Conservation (phyloP, 2,113 vertebrate species). For the Ciconia maguari region DNA sequence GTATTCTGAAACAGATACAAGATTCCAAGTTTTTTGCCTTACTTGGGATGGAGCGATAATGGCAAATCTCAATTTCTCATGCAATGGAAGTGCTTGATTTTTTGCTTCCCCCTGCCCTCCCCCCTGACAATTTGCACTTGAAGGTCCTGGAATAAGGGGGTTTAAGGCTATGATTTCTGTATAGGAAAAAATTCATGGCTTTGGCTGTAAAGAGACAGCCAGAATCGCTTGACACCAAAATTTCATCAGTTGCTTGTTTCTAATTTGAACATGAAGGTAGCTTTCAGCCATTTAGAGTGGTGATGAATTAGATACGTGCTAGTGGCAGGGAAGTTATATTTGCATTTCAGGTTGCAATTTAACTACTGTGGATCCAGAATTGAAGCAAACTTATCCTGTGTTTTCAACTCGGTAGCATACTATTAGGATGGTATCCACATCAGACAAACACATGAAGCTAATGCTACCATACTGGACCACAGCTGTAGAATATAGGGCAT, state of each 20-base stretch:
- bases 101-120: background rate
- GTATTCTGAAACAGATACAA: background rate
- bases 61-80: background rate
- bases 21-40: background rate
- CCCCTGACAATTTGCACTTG: fast-evolving
- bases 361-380: background rate
- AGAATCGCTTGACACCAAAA: background rate
- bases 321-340: background rate
- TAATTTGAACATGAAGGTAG: background rate
- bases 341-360: background rate
- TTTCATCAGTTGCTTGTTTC: background rate
- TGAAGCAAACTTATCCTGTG: background rate
- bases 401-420: background rate
- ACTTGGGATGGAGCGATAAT: background rate
- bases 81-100: background rate
- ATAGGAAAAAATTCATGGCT: background rate
- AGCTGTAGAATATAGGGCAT: background rate
- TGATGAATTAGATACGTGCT: background rate
- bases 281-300: background rate
- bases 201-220: background rate
- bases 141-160: background rate
- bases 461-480: background rate
- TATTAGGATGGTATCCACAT: background rate
- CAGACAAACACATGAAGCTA: background rate
- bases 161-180: background rate